These are phyloP conservation scores for Paguma larvata DNA, from an alignment of 2,797 vertebrate species.

Conservation along the genomic window DNA sequence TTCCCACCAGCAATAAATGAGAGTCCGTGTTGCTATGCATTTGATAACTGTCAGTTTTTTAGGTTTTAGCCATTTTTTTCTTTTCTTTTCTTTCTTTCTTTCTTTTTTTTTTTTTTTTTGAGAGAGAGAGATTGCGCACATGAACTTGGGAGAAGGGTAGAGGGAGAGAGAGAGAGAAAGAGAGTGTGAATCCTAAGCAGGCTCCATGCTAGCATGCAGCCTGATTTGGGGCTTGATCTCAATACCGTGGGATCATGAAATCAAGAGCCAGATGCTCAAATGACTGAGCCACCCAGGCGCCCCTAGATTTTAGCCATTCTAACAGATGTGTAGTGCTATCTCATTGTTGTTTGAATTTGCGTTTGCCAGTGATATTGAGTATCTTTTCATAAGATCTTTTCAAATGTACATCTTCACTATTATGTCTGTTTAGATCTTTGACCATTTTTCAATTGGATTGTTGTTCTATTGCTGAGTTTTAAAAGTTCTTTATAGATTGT, in stretches of 20 bases:
- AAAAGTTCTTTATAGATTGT: not conserved
- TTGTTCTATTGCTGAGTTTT: not conserved
- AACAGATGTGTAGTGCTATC: not conserved
- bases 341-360: not conserved
- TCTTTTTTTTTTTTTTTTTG: no score
- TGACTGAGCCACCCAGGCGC: no score
- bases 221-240: no score
- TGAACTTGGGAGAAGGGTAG: no score
- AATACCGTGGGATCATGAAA: no score
- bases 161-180: no score
- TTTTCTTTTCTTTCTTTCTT: no score
- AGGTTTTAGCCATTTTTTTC: not conserved
- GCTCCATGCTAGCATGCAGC: no score
- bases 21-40: not conserved
- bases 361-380: not conserved
- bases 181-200: no score
- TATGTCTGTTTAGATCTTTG: not conserved
- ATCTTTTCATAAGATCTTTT: not conserved
- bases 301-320: not conserved
- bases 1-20: not conserved
- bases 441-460: not conserved
- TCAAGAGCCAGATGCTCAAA: no score
- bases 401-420: not conserved
- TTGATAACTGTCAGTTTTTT: not conserved
- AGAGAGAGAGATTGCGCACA: no score